These are phyloP conservation scores for Morpho achilles DNA, from an alignment of 2,888 invertebrate genomes.

Conservation along the genomic window DNA sequence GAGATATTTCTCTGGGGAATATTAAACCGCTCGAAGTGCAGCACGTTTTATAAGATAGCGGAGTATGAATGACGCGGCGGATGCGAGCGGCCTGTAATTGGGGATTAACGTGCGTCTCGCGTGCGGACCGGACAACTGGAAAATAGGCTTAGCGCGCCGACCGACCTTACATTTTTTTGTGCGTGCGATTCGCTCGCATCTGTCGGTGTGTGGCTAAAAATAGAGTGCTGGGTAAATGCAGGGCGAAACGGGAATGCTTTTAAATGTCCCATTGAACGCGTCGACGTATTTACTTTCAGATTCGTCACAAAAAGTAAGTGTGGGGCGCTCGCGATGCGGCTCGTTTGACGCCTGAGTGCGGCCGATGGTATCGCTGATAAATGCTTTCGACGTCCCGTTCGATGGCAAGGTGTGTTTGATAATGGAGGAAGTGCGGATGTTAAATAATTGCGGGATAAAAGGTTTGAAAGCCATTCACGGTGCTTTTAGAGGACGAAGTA, in stretches of 20 bases:
- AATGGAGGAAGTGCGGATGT: slow-evolving; percentile 20
- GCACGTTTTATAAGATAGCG: slow-evolving; percentile 7
- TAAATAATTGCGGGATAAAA: slow-evolving; percentile 16
- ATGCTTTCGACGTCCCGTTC: slow-evolving; percentile 12
- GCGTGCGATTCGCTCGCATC: slow-evolving; percentile 29
- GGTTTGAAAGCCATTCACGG: slow-evolving; percentile 7
- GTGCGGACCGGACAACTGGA: slow-evolving; percentile 34
- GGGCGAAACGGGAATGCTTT: slow-evolving; percentile 37
- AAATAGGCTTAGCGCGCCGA: slow-evolving; percentile 32
- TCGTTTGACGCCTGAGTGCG: not conserved
- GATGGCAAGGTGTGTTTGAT: slow-evolving; percentile 17
- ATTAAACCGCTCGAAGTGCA: slow-evolving; percentile 10
- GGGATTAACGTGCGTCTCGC: slow-evolving; percentile 6
- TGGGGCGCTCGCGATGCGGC: slow-evolving; percentile 27
- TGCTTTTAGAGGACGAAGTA: slow-evolving; percentile 2
- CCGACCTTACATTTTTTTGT: slow-evolving; percentile 14
- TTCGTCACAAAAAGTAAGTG: slow-evolving; percentile 54
- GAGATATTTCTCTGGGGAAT: slow-evolving; percentile 9
- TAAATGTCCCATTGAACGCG: slow-evolving; percentile 49
- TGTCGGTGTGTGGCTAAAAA: slow-evolving; percentile 36
- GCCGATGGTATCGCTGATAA: slow-evolving; percentile 14
- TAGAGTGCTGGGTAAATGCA: slow-evolving; percentile 46
- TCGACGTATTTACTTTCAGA: slow-evolving; percentile 69
- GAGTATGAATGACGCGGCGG: slow-evolving; percentile 6
- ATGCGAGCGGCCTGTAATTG: slow-evolving; percentile 14